A percentile compares a stretch with the other conserved stretches of the same genome.
Conservation (phyloP, 2,888 invertebrate species). For the Scotopteryx bipunctaria region DNA sequence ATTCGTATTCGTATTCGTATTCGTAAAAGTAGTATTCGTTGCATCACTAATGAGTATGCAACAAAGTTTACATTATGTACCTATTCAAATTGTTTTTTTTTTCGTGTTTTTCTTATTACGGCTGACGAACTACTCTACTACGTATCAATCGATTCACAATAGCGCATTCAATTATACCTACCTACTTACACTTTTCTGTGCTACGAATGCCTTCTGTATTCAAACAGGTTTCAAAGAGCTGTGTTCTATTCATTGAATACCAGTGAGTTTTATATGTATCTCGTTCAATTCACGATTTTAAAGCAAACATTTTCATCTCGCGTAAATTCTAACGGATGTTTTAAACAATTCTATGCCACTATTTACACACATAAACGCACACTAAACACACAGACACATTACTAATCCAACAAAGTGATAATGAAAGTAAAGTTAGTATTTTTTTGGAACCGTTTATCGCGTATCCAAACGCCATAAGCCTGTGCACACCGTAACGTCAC, state of each 20-base stretch:
- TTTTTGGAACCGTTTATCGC: conserved; percentile 1
- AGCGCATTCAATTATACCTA: too few species aligned
- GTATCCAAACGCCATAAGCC: conserved; percentile 32
- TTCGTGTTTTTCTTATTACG: too few species aligned
- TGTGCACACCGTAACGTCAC: conserved; percentile 52
- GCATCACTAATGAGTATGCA: too few species aligned
- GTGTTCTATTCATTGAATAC: background rate
- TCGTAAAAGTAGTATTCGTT: too few species aligned
- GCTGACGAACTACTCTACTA: too few species aligned
- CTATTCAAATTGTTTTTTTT: too few species aligned
- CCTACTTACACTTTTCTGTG: background rate
- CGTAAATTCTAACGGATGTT: background rate
- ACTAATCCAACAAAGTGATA: conserved; percentile 5
- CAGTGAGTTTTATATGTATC: background rate
- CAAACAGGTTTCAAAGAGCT: background rate
- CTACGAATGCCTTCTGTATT: background rate
- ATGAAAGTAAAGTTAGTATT: background rate
- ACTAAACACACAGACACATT: conserved; percentile 1
- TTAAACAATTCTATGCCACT: background rate
- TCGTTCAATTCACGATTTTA: background rate
- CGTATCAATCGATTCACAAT: too few species aligned
- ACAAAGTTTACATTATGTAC: too few species aligned
- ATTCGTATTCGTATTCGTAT: too few species aligned
- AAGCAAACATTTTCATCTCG: background rate
- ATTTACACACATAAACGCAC: background rate